These are phyloP conservation scores for Herminia tarsipennalis DNA, from an alignment of 2,888 invertebrate species.

Conservation along the genomic window DNA sequence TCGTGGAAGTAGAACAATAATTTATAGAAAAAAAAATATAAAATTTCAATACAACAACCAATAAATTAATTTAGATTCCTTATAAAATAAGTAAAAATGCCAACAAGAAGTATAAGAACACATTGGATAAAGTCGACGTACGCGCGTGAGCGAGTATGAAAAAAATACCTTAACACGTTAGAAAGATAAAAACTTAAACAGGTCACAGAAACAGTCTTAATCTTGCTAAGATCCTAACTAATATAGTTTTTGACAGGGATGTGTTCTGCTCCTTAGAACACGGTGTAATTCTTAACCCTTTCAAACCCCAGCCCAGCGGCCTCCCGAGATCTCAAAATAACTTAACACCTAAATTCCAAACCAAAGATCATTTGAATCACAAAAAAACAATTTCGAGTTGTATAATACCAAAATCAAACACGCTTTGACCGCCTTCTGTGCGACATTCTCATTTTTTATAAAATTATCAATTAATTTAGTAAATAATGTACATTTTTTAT, in stretches of 20 bases:
- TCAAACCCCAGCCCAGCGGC: constrained; percentile 57
- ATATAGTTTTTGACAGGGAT: constrained; percentile 82
- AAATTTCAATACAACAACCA: constrained; percentile 84
- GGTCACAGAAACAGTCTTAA: constrained; percentile 87
- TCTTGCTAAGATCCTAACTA: constrained; percentile 84
- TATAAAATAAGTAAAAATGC: constrained; percentile 85
- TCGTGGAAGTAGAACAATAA: constrained; percentile 75
- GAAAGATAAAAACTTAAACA: constrained; percentile 84
- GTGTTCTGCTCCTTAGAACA: constrained; percentile 84
- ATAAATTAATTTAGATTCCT: constrained; percentile 85
- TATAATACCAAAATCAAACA: constrained; percentile 68
- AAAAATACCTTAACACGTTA: constrained; percentile 73
- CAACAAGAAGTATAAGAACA: constrained; percentile 86
- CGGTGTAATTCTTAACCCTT: constrained; percentile 73
- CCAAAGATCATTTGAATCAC: constrained; percentile 76
- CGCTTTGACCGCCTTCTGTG: constrained; percentile 69
- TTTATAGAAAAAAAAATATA: constrained; percentile 77
- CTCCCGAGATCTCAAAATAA: constrained; percentile 73
- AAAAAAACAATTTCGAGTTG: constrained; percentile 69
- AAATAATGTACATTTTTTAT: constrained; percentile 79
- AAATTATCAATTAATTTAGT: constrained; percentile 77
- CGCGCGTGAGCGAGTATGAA: constrained; percentile 51
- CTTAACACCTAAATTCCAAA: constrained; percentile 72
- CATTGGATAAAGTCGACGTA: constrained; percentile 74
- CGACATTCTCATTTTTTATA: constrained; percentile 51